phyloP scores from a whole-genome alignment of 2,113 vertebrate species.

The Rafetus swinhoei region DNA sequence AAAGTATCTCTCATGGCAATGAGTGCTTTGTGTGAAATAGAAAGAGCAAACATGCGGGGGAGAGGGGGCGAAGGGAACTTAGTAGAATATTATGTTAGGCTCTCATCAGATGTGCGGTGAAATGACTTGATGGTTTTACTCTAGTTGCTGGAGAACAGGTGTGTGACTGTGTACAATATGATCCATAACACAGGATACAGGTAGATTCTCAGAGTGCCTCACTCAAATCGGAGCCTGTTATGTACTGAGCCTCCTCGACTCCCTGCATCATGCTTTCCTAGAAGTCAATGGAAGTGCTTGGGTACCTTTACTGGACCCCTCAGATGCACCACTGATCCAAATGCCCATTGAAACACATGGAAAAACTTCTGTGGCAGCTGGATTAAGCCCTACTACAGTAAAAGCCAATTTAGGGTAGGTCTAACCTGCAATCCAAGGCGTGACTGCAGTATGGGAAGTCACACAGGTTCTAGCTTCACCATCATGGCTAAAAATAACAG shows the following conservation, averaged over 20 bases:
- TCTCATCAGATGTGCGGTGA: not conserved
- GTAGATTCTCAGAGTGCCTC: not conserved
- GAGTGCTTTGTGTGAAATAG: conserved; percentile 18
- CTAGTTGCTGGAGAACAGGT: not conserved
- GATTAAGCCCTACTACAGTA: not conserved
- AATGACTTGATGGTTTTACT: not conserved
- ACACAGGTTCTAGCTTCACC: too few relatives aligned
- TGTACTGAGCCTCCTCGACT: not conserved
- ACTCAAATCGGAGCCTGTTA: rapidly evolving
- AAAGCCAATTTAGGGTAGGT: not conserved
- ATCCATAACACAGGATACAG: rapidly evolving
- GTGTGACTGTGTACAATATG: rapidly evolving
- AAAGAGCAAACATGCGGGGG: not conserved
- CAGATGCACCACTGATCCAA: rapidly evolving
- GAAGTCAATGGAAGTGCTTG: too few relatives aligned
- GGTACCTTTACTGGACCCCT: not conserved
- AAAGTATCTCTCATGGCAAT: not conserved
- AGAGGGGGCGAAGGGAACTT: conserved; percentile 5
- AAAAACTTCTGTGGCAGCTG: not conserved
- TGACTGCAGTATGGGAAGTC: too few relatives aligned
- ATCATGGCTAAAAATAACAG: too few relatives aligned
- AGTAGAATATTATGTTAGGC: not conserved
- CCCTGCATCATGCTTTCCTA: too few relatives aligned
- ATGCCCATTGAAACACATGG: not conserved
- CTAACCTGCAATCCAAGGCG: too few relatives aligned